These are phyloP conservation scores for Drosophila neonasuta DNA, from an alignment of 2,888 invertebrate species.

Conservation along the genomic window DNA sequence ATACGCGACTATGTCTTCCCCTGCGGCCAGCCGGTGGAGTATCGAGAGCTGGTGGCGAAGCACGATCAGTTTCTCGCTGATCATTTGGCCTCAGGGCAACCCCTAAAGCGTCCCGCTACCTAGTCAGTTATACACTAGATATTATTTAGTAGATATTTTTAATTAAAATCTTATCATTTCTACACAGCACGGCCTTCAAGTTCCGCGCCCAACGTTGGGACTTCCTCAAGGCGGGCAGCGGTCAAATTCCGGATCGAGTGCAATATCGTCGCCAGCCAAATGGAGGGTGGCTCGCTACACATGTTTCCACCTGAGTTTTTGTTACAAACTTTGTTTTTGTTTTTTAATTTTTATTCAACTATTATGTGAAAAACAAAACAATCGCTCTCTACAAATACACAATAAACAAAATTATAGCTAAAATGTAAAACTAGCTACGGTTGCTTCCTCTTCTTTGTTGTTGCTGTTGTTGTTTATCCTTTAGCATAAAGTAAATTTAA, in stretches of 20 bases:
- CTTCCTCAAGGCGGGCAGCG: slow-evolving; percentile 72
- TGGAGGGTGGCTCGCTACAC: slow-evolving; percentile 70
- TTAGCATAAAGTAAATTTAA: slow-evolving; percentile 50
- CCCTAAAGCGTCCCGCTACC: slow-evolving; percentile 64
- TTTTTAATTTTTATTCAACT: slow-evolving; percentile 55
- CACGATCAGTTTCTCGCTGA: slow-evolving; percentile 65
- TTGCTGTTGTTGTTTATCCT: slow-evolving; percentile 7
- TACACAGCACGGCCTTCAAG: slow-evolving; percentile 77
- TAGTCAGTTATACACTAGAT: slow-evolving; percentile 66
- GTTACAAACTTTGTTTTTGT: not conserved
- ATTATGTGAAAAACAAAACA: slow-evolving; percentile 62
- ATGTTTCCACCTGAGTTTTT: slow-evolving; percentile 69
- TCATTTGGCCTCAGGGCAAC: slow-evolving; percentile 25
- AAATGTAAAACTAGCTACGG: slow-evolving; percentile 45
- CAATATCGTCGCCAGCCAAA: slow-evolving; percentile 63
- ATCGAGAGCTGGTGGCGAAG: slow-evolving; percentile 53
- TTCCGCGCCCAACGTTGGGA: slow-evolving; percentile 78
- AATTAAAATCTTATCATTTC: not conserved
- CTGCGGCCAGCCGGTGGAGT: slow-evolving; percentile 74
- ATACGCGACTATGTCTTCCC: slow-evolving; percentile 77
- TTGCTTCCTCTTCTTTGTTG: slow-evolving; percentile 23
- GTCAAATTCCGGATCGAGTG: slow-evolving; percentile 78
- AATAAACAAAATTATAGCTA: slow-evolving; percentile 47
- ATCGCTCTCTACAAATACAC: slow-evolving; percentile 64
- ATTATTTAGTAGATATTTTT: not conserved